Evolutionary conservation across 2,113 vertebrate genomes (phyloP), one percentile per base, ranked within the genome.

Genomic region (Crotalus helleri): DNA sequence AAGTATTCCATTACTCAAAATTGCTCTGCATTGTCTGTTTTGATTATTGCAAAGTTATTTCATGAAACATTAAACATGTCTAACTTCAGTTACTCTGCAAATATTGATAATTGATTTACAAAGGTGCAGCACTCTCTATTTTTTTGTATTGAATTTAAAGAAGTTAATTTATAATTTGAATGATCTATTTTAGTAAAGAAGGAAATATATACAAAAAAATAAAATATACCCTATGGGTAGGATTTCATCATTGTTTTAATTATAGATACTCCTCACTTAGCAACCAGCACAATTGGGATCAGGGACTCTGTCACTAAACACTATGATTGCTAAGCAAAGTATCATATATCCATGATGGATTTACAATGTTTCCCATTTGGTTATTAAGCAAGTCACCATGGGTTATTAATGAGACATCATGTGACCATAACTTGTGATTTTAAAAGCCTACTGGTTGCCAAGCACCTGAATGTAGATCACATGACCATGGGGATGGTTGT

Each of bases 21-120:
- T 89, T 92, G 59, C n/a, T 44, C 49, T 89, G 26, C 24, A 21
- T 59, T 90, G 69, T 90, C 54, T 93, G 69, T 86, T 86, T 74
- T 85, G 55, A 93, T 61, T 86, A 86, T 15, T 86, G 12, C 88
- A 86, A 33, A 53, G 55, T 13, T 93, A 90, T 58, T n/a, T 90
- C 88, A 93, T 85, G 54, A 53, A n/a, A 90, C 88, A 92, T 92
- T 92, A 92, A 55, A 85, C 64, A 92, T n/a, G 46, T 64, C n/a
- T 69, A 89, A 81, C 61, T 58, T 26, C 64, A 92, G 87, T 55
- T 19, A 89, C 53, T 85, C 53, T 85, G 64, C 46, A 92, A 89
- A 92, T 89, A 92, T 58, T 92, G 87, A 58, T 74, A 92, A 85
- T 24, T 59, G 69, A 85, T 85, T 33, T 90, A 49, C 19, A 54